Percentiles rank a stretch among this genome's conserved stretches.
Evolutionary conservation across 2,888 invertebrate genomes (phyloP).

Genomic region (Epirrita christyi): DNA sequence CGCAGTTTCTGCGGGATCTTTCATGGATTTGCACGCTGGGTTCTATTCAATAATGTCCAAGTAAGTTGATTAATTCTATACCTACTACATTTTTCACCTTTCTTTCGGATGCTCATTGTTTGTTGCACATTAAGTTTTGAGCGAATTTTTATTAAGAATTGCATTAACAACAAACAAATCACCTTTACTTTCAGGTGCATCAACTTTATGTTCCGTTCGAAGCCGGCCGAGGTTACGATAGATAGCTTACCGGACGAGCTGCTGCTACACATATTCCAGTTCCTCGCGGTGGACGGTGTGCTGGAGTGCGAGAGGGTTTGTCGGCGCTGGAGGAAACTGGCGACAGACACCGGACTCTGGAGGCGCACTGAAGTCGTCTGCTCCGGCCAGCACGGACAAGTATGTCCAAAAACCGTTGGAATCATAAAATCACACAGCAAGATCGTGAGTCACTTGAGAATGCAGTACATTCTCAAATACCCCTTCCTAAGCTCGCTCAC

Average conservation of each 20-base stretch:
- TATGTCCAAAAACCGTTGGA: constrained; percentile 58
- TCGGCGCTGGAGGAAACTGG: constrained; percentile 65
- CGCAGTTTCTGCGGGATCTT: constrained; percentile 33
- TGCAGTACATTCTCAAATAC: constrained; percentile 73
- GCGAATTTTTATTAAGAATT: no score
- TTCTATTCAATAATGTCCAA: constrained; percentile 33
- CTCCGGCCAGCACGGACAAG: constrained; percentile 68
- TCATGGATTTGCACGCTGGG: constrained; percentile 14
- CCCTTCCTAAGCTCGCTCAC: constrained; percentile 60
- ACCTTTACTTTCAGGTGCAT: constrained; percentile 26
- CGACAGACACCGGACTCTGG: constrained; percentile 66
- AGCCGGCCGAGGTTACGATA: constrained; percentile 43
- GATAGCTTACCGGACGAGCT: constrained; percentile 71
- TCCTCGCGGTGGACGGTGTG: constrained; percentile 62
- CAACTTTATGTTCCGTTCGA: constrained; percentile 33
- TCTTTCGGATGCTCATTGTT: neutral
- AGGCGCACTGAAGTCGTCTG: constrained; percentile 60
- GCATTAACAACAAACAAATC: neutral
- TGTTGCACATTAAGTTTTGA: no score
- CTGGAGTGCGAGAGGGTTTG: constrained; percentile 68
- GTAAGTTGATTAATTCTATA: constrained; percentile 24
- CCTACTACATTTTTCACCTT: neutral
- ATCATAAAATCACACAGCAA: constrained; percentile 63
- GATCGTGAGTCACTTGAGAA: constrained; percentile 61
- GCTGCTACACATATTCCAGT: constrained; percentile 67